A percentile compares a stretch with the other conserved stretches of the same genome.
These are phyloP conservation scores for Chrysaora quinquecirrha DNA, from an alignment of 30 jellyfish, hydroid and myxozoan species.

Conservation along the genomic window DNA sequence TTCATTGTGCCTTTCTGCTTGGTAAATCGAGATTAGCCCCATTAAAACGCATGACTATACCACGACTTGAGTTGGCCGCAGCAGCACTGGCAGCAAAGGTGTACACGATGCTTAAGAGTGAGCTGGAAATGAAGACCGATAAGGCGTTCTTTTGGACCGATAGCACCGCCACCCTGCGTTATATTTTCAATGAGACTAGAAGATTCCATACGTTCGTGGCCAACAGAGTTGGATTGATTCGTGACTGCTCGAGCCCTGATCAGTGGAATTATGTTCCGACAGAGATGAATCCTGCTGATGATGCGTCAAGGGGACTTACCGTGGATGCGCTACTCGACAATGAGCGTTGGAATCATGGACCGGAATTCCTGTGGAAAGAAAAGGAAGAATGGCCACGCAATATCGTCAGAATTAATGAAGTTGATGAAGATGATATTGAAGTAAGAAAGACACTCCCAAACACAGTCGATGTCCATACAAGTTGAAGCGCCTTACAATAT, in stretches of 20 bases:
- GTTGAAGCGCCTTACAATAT: neutral
- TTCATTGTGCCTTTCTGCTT: neutral
- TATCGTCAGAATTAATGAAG: neutral
- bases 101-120: neutral
- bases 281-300: neutral
- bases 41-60: neutral
- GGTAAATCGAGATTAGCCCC: constrained; percentile 1
- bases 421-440: neutral
- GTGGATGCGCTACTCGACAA: neutral
- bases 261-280: neutral
- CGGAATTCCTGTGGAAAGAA: neutral
- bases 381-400: neutral
- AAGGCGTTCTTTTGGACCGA: neutral
- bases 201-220: neutral
- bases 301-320: neutral
- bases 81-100: constrained; percentile 3
- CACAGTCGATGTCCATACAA: constrained; percentile 1
- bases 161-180: constrained; percentile 4
- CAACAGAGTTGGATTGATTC: neutral
- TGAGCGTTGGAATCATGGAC: neutral
- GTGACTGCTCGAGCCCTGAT: constrained; percentile 1
- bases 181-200: neutral
- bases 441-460: neutral
- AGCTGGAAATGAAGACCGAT: neutral
- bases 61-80: constrained; percentile 3